phyloP scores from a whole-genome alignment of 2,888 invertebrate genomes.

The Apamea anceps region DNA sequence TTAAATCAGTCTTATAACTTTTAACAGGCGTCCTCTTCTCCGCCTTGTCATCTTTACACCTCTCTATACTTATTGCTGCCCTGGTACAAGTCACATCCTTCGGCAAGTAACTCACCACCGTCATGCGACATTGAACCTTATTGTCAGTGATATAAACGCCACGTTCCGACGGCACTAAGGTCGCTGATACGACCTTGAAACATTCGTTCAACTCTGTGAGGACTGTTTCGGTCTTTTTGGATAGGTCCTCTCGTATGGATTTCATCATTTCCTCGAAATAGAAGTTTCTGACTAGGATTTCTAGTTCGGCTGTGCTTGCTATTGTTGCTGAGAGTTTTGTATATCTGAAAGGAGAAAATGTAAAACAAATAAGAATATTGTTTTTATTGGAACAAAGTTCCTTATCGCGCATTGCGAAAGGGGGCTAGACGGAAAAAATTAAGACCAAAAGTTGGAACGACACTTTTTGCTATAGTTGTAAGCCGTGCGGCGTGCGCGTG shows the following conservation, averaged over 20 bases:
- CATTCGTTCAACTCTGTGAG: conserved; percentile 90
- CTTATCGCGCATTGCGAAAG: too few species aligned
- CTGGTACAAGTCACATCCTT: conserved; percentile 92
- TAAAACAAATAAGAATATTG: too few species aligned
- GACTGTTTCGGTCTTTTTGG: conserved; percentile 84
- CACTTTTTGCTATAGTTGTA: too few species aligned
- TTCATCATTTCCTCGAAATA: conserved; percentile 96
- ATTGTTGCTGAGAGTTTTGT: conserved; percentile 95
- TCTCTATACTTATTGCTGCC: conserved; percentile 92
- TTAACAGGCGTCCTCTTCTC: conserved; percentile 82
- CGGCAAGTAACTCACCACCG: conserved; percentile 88
- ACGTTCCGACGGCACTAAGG: conserved; percentile 90
- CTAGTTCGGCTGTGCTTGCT: conserved; percentile 93
- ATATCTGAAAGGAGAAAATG: conserved; percentile 87
- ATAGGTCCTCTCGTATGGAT: conserved; percentile 89
- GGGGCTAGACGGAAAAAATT: too few species aligned
- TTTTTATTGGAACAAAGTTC: too few species aligned
- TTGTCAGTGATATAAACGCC: conserved; percentile 86
- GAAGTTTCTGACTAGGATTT: conserved; percentile 93
- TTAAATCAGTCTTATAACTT: conserved; percentile 88
- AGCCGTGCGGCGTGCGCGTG: too few species aligned
- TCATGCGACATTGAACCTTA: conserved; percentile 83
- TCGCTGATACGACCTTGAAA: conserved; percentile 89
- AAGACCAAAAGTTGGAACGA: too few species aligned
- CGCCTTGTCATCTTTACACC: conserved; percentile 83